These are phyloP conservation scores for Microctenopoma stevenorrisi DNA, from an alignment of 2,797 vertebrate genomes.

Conservation along the genomic window DNA sequence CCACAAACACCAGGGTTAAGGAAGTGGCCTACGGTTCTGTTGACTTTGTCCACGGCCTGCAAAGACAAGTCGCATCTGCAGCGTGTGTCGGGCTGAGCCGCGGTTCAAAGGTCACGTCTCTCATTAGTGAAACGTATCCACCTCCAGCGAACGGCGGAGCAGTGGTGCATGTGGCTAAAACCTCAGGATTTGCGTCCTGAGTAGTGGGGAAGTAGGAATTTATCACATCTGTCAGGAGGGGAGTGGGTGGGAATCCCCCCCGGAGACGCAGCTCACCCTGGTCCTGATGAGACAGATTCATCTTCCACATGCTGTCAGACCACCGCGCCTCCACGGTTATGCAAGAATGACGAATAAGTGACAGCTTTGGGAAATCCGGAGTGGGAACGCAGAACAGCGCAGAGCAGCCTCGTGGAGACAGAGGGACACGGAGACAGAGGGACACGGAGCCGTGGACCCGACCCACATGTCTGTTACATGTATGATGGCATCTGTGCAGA, in stretches of 20 bases:
- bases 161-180: conserved; percentile 54
- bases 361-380: conserved; percentile 28
- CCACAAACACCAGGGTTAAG: no score
- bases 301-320: conserved; percentile 64
- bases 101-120: conserved; percentile 54
- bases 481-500: no score
- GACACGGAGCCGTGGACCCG: no score
- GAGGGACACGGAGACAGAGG: no score
- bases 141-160: conserved; percentile 31
- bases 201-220: conserved; percentile 57
- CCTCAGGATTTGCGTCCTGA: conserved; percentile 53
- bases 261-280: conserved; percentile 33
- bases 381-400: not conserved
- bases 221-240: conserved; percentile 71
- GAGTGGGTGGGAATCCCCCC: conserved; percentile 55
- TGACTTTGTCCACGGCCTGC: conserved; percentile 46
- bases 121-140: conserved; percentile 51
- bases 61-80: conserved; percentile 50
- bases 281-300: conserved; percentile 71
- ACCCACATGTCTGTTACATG: no score
- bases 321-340: conserved; percentile 19
- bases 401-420: no score
- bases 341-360: conserved; percentile 26
- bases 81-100: conserved; percentile 23
- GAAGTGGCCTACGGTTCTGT: no score